phyloP scores from a whole-genome alignment of 2,113 vertebrate genomes.

The Channa maculata region DNA sequence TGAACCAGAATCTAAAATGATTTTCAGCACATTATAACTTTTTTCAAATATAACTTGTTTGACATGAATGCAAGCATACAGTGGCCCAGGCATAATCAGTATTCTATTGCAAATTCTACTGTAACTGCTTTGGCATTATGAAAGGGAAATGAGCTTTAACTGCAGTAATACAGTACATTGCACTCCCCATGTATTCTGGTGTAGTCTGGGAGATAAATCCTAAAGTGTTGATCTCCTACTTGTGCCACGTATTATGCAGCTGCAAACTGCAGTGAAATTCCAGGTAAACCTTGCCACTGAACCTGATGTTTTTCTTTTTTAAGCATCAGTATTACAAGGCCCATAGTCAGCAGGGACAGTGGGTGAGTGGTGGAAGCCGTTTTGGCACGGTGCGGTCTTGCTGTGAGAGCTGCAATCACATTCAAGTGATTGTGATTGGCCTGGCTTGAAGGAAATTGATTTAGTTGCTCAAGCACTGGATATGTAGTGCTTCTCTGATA shows the following conservation, averaged over 20 bases:
- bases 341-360: slow-evolving; percentile 39
- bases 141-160: slow-evolving; percentile 47
- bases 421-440: slow-evolving; percentile 64
- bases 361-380: slow-evolving; percentile 5
- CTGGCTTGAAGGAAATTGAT: slow-evolving; percentile 58
- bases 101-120: slow-evolving; percentile 16
- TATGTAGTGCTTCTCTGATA: slow-evolving; percentile 44
- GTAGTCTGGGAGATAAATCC: slow-evolving; percentile 22
- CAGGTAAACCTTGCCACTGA: slow-evolving; percentile 1
- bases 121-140: slow-evolving; percentile 18
- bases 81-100: neutral
- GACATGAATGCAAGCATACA: slow-evolving; percentile 3
- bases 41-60: neutral
- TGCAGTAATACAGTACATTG: slow-evolving; percentile 28
- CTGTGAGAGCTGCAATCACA: slow-evolving; percentile 51
- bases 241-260: slow-evolving; percentile 55
- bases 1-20: no score
- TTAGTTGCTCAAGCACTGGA: slow-evolving; percentile 40
- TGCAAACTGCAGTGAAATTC: slow-evolving; percentile 30
- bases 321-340: neutral
- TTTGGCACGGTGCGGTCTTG: slow-evolving; percentile 33
- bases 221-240: slow-evolving; percentile 56
- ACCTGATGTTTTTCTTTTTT: neutral
- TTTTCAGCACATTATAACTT: no score
- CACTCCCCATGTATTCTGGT: slow-evolving; percentile 14